Percentiles rank a stretch among this genome's conserved stretches.
phyloP scores from a whole-genome alignment of 2,888 invertebrate genomes.

The Dicycla oo region DNA sequence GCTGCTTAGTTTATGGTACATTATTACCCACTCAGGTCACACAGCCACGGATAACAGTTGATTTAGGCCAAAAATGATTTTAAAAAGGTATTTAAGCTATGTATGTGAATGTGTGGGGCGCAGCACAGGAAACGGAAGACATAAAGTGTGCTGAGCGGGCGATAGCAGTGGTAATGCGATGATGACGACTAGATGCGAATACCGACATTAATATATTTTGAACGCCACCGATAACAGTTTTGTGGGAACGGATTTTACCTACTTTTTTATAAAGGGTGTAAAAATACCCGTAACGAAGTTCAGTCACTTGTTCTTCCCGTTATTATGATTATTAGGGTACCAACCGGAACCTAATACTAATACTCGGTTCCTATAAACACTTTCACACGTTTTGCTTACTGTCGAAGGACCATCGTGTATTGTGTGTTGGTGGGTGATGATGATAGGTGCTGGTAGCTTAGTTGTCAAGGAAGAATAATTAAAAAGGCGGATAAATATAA shows the following conservation, averaged over 20 bases:
- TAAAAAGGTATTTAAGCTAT: slow-evolving; percentile 65
- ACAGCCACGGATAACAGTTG: slow-evolving; percentile 55
- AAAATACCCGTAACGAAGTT: not conserved
- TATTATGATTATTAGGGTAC: not conserved
- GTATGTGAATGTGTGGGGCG: slow-evolving; percentile 53
- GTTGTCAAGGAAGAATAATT: no score
- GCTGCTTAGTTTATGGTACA: slow-evolving; percentile 16
- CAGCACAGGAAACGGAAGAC: slow-evolving; percentile 64
- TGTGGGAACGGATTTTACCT: slow-evolving; percentile 26
- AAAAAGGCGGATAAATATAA: no score
- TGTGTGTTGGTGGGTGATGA: no score
- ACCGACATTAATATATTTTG: slow-evolving; percentile 62
- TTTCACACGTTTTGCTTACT: no score
- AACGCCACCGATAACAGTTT: slow-evolving; percentile 56
- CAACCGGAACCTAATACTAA: not conserved
- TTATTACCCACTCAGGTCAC: slow-evolving; percentile 21
- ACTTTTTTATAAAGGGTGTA: slow-evolving; percentile 11
- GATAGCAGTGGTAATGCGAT: slow-evolving; percentile 66
- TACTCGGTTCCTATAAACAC: no score
- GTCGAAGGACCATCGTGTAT: no score
- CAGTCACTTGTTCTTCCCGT: not conserved
- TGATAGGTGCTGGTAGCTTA: no score
- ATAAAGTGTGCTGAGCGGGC: slow-evolving; percentile 60
- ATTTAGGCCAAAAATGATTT: slow-evolving; percentile 63
- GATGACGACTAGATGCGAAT: slow-evolving; percentile 65